Evolutionary conservation across 2,113 vertebrate species (phyloP), one percentile per base, ranked within the genome.

Genomic region (Engraulis encrasicolus): DNA sequence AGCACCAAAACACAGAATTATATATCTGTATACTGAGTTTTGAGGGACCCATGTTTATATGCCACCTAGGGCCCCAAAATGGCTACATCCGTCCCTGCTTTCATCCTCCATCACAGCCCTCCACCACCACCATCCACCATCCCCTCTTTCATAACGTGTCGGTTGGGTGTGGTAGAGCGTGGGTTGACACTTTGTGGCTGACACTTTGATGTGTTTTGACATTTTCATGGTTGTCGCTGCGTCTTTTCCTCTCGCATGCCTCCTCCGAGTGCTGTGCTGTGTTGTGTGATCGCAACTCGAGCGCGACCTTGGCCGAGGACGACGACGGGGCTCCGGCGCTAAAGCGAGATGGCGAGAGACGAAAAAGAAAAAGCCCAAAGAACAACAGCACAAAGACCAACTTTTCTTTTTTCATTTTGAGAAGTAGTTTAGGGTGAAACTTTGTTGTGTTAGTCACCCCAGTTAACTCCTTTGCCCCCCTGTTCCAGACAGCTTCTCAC

Each of bases 211-310:
- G 87, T 81, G 88, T 90, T 91, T 86, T 91, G 90, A 93, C 91
- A 92, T 87, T 87, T 93, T 94, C 90, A 93, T 87, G 86, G 87
- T 90, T 86, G 88, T 85, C 66, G 87, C 86, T 78, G 88, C 87
- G 85, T 84, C 84, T 84, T 91, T 85, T 92, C 89, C 88, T n/a
- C 90, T 87, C 86, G 88, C 81, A 34, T 45, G 81, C 90, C 86
- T 91, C 83, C 84, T 91, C 85, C 85, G 88, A 91, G 90, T 86
- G 89, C 90, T 89, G 90, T 86, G 89, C 90, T 89, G 89, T 88
- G 88, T 86, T 87, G 83, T 89, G 86, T 91, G 85, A 93, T 92
- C 90, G 90, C 91, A 92, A 92, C 86, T 89, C 90, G 91, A 90
- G 91, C 86, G 82, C 78, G 86, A 90, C 90, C 92, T 93, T 92